Evolutionary conservation across 2,888 invertebrate species (phyloP).

Genomic region (Tetheella fluctuosa): DNA sequence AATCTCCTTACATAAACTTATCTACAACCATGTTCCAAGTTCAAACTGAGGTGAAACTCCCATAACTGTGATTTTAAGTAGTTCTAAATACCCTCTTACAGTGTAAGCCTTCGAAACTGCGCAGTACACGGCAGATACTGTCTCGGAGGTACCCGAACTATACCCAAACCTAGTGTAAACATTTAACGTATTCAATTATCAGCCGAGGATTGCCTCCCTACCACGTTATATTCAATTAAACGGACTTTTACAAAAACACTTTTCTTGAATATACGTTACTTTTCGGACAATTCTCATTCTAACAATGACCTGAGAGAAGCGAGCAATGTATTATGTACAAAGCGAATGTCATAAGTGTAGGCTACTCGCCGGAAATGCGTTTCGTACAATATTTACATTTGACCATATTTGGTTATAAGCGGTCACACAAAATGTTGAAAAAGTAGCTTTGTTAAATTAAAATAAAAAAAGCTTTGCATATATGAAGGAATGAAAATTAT

Average conservation of each 20-base stretch:
- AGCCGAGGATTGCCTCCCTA: constrained; percentile 13
- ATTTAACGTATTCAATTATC: constrained; percentile 37
- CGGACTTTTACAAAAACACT: background rate
- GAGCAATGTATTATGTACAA: background rate
- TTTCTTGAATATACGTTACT: background rate
- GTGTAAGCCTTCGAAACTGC: background rate
- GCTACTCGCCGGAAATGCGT: background rate
- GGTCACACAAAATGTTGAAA: background rate
- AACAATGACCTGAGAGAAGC: background rate
- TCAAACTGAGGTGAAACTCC: background rate
- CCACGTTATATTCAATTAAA: constrained; percentile 1
- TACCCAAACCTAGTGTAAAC: background rate
- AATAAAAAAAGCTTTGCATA: background rate
- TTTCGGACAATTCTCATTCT: background rate
- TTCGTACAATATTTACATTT: background rate
- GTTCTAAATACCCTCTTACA: constrained; percentile 5
- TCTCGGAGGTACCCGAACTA: background rate
- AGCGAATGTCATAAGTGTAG: background rate
- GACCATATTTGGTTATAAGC: background rate
- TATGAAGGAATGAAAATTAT: background rate
- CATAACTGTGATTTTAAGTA: background rate
- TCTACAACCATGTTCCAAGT: background rate
- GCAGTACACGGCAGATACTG: background rate
- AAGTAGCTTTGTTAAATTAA: background rate
- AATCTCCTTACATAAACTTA: background rate